Evolutionary conservation across 2,797 vertebrate genomes (phyloP).

Genomic region (Propithecus perrieri): DNA sequence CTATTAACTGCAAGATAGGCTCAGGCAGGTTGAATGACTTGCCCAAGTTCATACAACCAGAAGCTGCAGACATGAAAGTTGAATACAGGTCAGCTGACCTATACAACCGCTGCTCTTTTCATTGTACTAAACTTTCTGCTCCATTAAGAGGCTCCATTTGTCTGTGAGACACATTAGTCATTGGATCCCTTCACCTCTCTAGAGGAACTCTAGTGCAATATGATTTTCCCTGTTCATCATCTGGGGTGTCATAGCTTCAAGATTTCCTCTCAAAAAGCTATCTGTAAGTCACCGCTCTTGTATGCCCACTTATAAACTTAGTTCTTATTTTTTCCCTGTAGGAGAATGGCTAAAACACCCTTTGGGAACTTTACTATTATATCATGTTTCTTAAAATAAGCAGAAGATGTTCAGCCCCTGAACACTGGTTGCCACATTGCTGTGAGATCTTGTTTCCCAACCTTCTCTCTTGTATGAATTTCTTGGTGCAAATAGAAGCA

Average conservation of each 20-base stretch:
- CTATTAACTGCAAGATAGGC: background rate
- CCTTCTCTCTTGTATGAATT: background rate
- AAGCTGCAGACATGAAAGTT: background rate
- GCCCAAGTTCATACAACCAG: background rate
- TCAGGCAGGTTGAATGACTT: background rate
- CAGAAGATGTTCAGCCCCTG: background rate
- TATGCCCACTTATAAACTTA: background rate
- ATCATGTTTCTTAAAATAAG: background rate
- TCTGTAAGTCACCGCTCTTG: background rate
- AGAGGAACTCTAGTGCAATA: background rate
- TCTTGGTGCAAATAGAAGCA: background rate
- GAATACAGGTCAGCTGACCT: background rate
- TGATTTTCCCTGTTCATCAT: background rate
- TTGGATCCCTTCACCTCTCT: background rate
- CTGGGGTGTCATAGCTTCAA: background rate
- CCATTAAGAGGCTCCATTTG: background rate
- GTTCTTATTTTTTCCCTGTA: background rate
- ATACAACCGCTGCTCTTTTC: background rate
- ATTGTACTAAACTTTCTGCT: background rate
- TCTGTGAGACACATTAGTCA: background rate
- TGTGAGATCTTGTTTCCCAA: background rate
- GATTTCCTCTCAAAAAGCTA: background rate
- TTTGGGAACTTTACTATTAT: background rate
- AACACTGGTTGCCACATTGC: background rate
- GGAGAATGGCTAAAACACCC: background rate